Evolutionary conservation across 2,888 invertebrate genomes (phyloP).

Genomic region (Drosophila niveifrons): DNA sequence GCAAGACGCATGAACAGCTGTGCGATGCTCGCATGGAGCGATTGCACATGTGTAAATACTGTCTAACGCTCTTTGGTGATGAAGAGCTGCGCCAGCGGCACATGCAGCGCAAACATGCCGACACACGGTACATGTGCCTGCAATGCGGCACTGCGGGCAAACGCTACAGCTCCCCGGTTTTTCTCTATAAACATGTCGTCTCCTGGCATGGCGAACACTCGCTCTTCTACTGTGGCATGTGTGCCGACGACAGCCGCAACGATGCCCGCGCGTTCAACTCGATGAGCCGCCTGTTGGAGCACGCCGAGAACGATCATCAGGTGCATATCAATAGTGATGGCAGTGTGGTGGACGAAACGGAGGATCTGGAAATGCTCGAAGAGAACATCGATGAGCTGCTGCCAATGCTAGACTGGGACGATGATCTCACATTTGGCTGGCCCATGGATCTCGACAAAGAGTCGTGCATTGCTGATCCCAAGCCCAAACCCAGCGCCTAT

Average conservation of each 20-base stretch:
- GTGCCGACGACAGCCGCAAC: conserved; percentile 49
- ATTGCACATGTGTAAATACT: conserved; percentile 59
- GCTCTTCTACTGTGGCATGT: conserved; percentile 68
- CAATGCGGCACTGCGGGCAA: conserved; percentile 64
- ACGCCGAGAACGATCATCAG: conserved; percentile 59
- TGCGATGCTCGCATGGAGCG: conserved; percentile 45
- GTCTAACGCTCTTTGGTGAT: conserved; percentile 66
- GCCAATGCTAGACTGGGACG: conserved; percentile 68
- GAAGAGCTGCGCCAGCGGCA: conserved; percentile 53
- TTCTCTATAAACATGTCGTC: conserved; percentile 63
- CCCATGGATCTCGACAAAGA: conserved; percentile 67
- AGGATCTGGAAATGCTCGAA: conserved; percentile 67
- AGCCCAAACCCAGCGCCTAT: conserved; percentile 53
- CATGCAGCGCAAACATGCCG: conserved; percentile 55
- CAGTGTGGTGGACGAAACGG: conserved; percentile 65
- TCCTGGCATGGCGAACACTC: conserved; percentile 69
- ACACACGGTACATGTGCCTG: conserved; percentile 55
- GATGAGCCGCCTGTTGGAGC: conserved; percentile 46
- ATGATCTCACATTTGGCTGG: conserved; percentile 70
- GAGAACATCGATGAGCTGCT: conserved; percentile 71
- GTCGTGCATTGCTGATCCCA: conserved; percentile 63
- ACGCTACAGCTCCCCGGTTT: conserved; percentile 58
- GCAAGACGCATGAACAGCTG: conserved; percentile 60
- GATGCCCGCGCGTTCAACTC: conserved; percentile 58
- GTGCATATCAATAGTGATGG: conserved; percentile 26